Base-by-base conservation (phyloP, 2,113 vertebrate genomes). In the Atrichornis clamosus region DNA sequence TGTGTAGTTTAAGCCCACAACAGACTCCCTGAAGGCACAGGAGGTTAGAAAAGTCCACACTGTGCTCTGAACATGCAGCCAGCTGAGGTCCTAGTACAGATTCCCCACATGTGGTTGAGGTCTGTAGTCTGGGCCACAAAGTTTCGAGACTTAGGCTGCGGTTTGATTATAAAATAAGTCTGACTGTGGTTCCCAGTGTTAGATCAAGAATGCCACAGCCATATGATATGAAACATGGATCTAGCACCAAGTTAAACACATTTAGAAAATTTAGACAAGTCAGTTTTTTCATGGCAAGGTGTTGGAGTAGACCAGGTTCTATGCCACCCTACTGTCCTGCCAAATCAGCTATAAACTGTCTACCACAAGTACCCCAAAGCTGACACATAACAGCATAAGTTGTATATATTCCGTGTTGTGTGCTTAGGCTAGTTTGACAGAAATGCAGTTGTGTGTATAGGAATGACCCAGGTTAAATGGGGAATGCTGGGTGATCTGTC, bases 91-190 rank as follows among this genome's bases (percentile, higher is more conserved):
- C 56, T 74, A 60, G 41, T 16, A 47, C 11, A 39, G 58, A 72
- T 56, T 65, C 46, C 59, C 47, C 52, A 56, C 37, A 15, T 13
- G 21, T 37, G 52, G 33, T 35, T 70, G 60, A 96, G 81, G 60
- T 84, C 47, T 87, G 56, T 56, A 78, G 56, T 59, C 42, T 87
- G 69, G 81, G 60, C 73, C 69, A 75, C 77, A 84, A 39, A 73
- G 39, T 55, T 89, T 59, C 0, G 1, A 92, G 74, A 68, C 50
- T 55, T 81, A 75, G 44, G 58, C 49, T 79, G 74, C 0, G 0
- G 73, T 63, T 62, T 84, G 50, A 65, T 86, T 70, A 84, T n/a
- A 94, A 89, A 91, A 83, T 69, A 69, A 88, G 80, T 67, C 72
- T 92, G 56, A 74, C 60, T 39, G 46, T 65, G 68, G 60, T 81